A percentile compares a stretch with the other conserved stretches of the same genome.
Evolutionary conservation across 2,113 vertebrate genomes (phyloP).

Genomic region (Brienomyrus longianalis): DNA sequence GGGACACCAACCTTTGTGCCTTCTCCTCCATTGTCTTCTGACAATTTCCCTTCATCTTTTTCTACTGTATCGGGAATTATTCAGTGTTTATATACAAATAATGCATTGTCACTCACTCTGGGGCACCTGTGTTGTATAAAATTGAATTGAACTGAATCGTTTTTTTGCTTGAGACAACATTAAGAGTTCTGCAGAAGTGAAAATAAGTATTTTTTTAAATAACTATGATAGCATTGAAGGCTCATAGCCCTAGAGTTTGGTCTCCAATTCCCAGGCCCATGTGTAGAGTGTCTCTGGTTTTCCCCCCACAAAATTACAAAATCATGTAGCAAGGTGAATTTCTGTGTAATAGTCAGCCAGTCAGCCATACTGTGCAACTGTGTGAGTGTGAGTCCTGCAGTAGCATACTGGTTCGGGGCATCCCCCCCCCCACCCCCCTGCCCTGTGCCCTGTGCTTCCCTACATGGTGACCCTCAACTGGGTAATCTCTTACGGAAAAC

Average conservation of each 20-base stretch:
- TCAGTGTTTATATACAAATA: too few relatives aligned
- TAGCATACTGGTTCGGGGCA: background rate
- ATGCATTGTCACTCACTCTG: too few relatives aligned
- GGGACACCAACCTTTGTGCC: background rate
- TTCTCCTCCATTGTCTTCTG: too few relatives aligned
- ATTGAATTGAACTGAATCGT: background rate
- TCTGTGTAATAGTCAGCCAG: background rate
- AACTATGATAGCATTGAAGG: background rate
- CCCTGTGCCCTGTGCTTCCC: background rate
- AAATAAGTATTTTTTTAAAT: background rate
- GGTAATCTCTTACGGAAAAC: background rate
- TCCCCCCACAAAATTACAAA: background rate
- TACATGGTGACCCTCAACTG: background rate
- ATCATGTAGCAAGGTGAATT: background rate
- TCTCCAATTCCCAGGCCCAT: background rate
- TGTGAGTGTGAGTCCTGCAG: background rate
- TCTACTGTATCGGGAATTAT: too few relatives aligned
- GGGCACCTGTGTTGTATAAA: too few relatives aligned
- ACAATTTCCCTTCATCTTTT: too few relatives aligned
- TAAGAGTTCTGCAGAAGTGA: background rate
- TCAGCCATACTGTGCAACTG: background rate
- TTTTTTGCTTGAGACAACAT: background rate
- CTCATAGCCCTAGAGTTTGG: background rate
- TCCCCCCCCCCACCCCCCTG: too few relatives aligned
- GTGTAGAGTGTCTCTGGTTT: background rate